Conservation (phyloP, 1,140 invertebrate genomes). For the Galendromus occidentalis region DNA sequence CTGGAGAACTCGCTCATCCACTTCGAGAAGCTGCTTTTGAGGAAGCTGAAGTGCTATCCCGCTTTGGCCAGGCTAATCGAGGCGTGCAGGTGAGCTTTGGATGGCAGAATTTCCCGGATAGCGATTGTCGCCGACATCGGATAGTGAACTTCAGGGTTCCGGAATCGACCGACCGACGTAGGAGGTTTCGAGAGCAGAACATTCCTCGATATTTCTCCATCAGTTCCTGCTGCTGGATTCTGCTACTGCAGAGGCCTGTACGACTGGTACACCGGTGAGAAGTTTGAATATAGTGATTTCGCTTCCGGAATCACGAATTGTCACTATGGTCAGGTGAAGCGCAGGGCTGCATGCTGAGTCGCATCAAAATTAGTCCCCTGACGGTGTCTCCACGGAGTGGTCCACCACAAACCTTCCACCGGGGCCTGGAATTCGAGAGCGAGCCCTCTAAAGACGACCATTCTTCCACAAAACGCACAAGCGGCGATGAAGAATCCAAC, state of each 20-base stretch:
- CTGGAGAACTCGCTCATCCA: constrained; percentile 77
- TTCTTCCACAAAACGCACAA: constrained; percentile 48
- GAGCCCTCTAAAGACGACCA: no score
- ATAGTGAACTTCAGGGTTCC: constrained; percentile 42
- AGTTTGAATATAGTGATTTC: no score
- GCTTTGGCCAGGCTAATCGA: constrained; percentile 32
- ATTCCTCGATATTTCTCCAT: constrained; percentile 41
- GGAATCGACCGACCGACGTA: no score
- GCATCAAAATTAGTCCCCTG: no score
- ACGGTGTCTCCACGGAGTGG: no score
- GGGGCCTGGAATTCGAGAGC: no score
- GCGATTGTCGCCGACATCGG: no score
- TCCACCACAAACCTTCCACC: no score
- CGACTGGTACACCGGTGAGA: constrained; percentile 39
- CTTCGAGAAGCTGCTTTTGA: constrained; percentile 61
- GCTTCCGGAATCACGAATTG: no score
- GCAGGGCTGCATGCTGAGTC: no score
- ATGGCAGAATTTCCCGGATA: no score
- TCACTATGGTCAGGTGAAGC: no score
- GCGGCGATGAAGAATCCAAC: constrained; percentile 66
- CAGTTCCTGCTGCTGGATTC: constrained; percentile 37
- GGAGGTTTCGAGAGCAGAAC: constrained; percentile 51
- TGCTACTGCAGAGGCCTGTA: constrained; percentile 48
- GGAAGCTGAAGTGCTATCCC: constrained; percentile 30
- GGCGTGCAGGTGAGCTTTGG: constrained; percentile 55